Conservation (phyloP, 2,113 vertebrate species). For the Petaurus breviceps region DNA sequence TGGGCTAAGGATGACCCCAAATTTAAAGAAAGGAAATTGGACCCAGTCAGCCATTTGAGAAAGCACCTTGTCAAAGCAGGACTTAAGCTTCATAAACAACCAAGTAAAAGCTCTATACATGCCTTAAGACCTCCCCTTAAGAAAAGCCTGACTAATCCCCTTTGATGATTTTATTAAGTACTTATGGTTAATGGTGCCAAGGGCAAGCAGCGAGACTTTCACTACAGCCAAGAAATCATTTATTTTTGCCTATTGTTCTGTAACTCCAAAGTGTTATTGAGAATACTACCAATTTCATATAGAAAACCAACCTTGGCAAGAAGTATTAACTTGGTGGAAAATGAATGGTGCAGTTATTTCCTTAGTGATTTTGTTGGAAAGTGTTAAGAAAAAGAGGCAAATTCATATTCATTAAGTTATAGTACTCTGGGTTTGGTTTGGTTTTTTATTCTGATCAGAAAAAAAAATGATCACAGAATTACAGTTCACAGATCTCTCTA, state of each 20-base stretch:
- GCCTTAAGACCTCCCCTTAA: conserved; percentile 81
- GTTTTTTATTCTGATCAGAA: not conserved
- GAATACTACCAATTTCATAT: conserved; percentile 84
- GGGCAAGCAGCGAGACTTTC: conserved; percentile 79
- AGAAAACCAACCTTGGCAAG: conserved; percentile 81
- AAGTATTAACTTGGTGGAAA: conserved; percentile 85
- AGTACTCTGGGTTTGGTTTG: conserved; percentile 34
- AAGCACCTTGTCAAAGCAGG: conserved; percentile 61
- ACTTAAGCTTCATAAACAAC: conserved; percentile 77
- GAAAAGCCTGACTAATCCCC: conserved; percentile 86
- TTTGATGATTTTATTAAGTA: conserved; percentile 91
- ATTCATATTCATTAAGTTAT: conserved; percentile 65
- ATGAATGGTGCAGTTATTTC: conserved; percentile 62
- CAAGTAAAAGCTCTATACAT: conserved; percentile 77
- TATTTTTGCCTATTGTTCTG: conserved; percentile 76
- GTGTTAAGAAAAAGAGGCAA: not conserved
- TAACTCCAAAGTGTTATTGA: conserved; percentile 79
- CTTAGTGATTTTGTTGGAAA: conserved; percentile 59
- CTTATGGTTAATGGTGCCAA: conserved; percentile 83
- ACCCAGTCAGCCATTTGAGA: not conserved
- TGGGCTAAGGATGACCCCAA: not conserved
- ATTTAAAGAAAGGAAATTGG: not conserved
- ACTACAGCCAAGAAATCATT: conserved; percentile 80
- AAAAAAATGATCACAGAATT: not conserved
- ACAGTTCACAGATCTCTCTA: not conserved